Conservation (phyloP, 2,888 invertebrate species). For the Ctena decussata region DNA sequence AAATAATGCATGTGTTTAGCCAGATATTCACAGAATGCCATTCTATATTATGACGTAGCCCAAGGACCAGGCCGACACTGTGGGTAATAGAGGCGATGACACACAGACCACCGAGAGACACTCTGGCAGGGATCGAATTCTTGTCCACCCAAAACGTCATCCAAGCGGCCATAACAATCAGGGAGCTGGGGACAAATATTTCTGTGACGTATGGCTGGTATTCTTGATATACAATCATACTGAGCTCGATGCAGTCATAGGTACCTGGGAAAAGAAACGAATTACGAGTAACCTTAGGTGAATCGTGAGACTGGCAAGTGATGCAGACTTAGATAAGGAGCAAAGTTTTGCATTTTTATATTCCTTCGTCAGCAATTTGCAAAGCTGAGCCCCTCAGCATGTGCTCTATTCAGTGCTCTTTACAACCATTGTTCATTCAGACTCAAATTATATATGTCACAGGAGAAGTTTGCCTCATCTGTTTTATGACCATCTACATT, state of each 20-base stretch:
- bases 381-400: too few species aligned
- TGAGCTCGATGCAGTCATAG: neutral
- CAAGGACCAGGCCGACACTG: neutral
- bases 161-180: neutral
- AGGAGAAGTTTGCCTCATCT: too few species aligned
- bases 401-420: too few species aligned
- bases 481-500: too few species aligned
- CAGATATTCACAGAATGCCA: constrained; percentile 4
- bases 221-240: neutral
- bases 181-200: neutral
- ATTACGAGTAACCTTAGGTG: too few species aligned
- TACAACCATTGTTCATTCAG: too few species aligned
- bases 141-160: neutral
- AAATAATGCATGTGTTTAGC: neutral
- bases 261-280: neutral
- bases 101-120: neutral
- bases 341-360: too few species aligned
- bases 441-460: too few species aligned
- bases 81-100: neutral
- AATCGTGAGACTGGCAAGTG: too few species aligned
- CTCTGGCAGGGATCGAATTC: neutral
- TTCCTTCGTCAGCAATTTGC: too few species aligned
- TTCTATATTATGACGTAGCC: neutral
- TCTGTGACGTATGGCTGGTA: neutral
- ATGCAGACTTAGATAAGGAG: too few species aligned